phyloP scores from a whole-genome alignment of 2,888 invertebrate genomes.

The Pinctada fucata region DNA sequence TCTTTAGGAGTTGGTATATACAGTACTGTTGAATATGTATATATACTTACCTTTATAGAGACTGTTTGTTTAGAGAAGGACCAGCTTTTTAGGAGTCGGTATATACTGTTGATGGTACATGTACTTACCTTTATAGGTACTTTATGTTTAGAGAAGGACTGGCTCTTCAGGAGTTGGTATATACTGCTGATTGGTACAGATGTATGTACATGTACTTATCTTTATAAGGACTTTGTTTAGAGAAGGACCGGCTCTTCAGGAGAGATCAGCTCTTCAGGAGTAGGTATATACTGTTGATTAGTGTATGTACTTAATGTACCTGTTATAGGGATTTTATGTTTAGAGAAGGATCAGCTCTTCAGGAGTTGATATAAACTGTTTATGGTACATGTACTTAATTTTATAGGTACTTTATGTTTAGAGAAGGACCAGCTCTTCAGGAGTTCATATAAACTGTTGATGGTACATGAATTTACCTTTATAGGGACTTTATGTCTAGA shows the following conservation, averaged over 20 bases:
- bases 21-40: slow-evolving; percentile 97
- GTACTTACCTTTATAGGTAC: slow-evolving; percentile 81
- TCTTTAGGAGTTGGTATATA: slow-evolving; percentile 95
- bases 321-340: too few species aligned
- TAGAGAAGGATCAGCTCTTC: too few species aligned
- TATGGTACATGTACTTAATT: slow-evolving; percentile 78
- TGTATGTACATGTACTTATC: slow-evolving; percentile 78
- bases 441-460: slow-evolving; percentile 96
- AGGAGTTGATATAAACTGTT: too few species aligned
- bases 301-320: slow-evolving; percentile 81
- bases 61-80: too few species aligned
- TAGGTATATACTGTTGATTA: slow-evolving; percentile 96
- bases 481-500: too few species aligned
- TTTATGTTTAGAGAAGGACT: too few species aligned
- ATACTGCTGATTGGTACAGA: slow-evolving; percentile 78
- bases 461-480: slow-evolving; percentile 82
- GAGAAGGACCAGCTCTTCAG: slow-evolving; percentile 95
- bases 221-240: slow-evolving; percentile 97
- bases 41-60: too few species aligned
- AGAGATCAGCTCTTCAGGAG: slow-evolving; percentile 93
- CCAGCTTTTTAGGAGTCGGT: too few species aligned
- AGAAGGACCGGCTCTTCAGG: slow-evolving; percentile 94
- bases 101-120: slow-evolving; percentile 84
- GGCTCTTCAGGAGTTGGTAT: too few species aligned
- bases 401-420: slow-evolving; percentile 96